A percentile compares a stretch with the other conserved stretches of the same genome.
Conservation (phyloP, 1,140 invertebrate genomes). For the Drosophila grimshawi region DNA sequence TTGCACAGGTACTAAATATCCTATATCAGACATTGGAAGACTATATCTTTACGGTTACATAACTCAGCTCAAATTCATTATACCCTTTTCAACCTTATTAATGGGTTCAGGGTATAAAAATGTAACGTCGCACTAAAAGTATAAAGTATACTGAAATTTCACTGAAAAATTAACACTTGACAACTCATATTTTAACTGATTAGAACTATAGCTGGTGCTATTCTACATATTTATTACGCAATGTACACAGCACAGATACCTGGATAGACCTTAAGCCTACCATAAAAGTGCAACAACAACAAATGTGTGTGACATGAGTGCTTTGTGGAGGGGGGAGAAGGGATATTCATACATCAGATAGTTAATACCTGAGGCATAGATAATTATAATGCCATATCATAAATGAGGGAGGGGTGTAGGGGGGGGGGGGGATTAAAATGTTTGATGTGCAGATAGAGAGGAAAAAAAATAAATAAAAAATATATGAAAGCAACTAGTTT, state of each 20-base stretch:
- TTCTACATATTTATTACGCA: conserved; percentile 5
- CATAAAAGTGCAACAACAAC: conserved; percentile 30
- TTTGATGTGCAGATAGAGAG: conserved; percentile 60
- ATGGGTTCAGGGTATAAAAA: no score
- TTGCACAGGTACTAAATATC: no score
- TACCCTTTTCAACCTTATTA: no score
- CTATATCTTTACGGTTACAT: background rate
- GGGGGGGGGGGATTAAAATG: no score
- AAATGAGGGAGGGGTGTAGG: conserved; percentile 1
- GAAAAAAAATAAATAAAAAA: background rate
- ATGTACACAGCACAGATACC: background rate
- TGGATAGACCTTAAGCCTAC: background rate
- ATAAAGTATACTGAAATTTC: no score
- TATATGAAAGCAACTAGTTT: conserved; percentile 21
- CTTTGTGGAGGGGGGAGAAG: no score
- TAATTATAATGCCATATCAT: conserved; percentile 54
- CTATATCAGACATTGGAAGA: no score
- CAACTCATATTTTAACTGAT: conserved; percentile 9
- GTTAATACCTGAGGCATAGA: conserved; percentile 47
- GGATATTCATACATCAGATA: conserved; percentile 21
- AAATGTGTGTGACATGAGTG: conserved; percentile 9
- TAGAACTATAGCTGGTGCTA: background rate
- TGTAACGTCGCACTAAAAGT: no score
- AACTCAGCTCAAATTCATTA: no score
- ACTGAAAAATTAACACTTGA: background rate